Percentiles rank a stretch among this genome's conserved stretches.
Conservation (phyloP, 2,888 invertebrate genomes). For the Mycalesis mineus region DNA sequence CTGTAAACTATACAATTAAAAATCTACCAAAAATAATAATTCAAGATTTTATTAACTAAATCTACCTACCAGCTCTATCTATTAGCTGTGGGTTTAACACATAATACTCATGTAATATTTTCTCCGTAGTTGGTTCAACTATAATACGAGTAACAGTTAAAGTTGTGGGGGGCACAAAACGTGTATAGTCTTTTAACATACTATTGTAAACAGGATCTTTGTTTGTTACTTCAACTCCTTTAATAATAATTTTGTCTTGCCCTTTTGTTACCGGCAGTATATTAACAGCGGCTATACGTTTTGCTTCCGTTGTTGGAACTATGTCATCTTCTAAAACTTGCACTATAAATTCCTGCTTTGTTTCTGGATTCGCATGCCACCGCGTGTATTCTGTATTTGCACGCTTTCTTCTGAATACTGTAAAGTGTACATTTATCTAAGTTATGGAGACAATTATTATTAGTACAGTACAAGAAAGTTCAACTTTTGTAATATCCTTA, state of each 20-base stretch:
- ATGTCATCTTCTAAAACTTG: constrained; percentile 67
- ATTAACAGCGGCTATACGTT: constrained; percentile 55
- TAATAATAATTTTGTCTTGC: constrained; percentile 57
- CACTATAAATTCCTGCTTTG: constrained; percentile 62
- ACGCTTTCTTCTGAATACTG: constrained; percentile 57
- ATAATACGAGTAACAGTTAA: constrained; percentile 11
- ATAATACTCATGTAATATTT: constrained; percentile 24
- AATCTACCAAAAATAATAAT: no score
- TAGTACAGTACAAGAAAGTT: background rate
- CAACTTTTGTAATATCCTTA: constrained; percentile 36
- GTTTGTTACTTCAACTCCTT: constrained; percentile 49
- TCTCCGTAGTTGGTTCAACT: constrained; percentile 26
- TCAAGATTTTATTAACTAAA: background rate
- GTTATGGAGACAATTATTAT: background rate
- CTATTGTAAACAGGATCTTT: constrained; percentile 26
- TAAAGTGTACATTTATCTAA: constrained; percentile 13
- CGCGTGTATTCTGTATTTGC: constrained; percentile 58
- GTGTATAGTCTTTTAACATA: constrained; percentile 49
- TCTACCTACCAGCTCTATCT: background rate
- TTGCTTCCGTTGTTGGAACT: constrained; percentile 39
- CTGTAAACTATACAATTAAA: background rate
- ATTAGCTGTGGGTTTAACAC: background rate
- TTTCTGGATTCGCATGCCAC: constrained; percentile 53
- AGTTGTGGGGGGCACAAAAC: constrained; percentile 55
- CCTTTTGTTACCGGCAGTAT: constrained; percentile 47